Evolutionary conservation across 1,140 invertebrate genomes (phyloP), one percentile per base, ranked within the genome.

Genomic region (Diorhabda carinulata): DNA sequence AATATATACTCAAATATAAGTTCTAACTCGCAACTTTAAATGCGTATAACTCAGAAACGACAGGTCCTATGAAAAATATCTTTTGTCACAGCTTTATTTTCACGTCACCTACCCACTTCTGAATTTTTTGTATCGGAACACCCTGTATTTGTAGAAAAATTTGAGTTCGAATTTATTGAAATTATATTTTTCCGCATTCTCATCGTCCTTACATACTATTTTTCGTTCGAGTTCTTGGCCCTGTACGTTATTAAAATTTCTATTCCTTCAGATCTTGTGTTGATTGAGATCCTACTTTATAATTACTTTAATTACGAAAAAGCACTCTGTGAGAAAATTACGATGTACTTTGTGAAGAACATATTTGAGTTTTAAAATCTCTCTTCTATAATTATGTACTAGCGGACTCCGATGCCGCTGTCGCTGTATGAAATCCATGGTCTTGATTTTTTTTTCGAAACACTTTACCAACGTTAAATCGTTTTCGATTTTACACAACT

Each of bases 251-350:
- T 52, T 52, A 52, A 52, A 52, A 52, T 52, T n/a, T 6, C 47
- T 41, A 43, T 61, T 61, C 59, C 25, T 70, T 70, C 58, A 68
- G 68, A 72, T 66, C 57, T 70, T 73, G 68, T 70, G 74, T 75
- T 71, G 70, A 72, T 74, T 70, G 72, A 73, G 72, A 67, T 72
- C 64, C 73, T 64, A 71, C 70, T 73, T 73, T 70, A 70, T 74
- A 76, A 76, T 76, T 76, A 76, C 74, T 76, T 76, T 74, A 76
- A 76, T 76, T 76, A 76, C 73, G 73, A 74, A 74, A 76, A 72
- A 74, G 73, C 74, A 76, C 74, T 76, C 68, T 43, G 67, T 70
- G 25, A 68, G 66, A 67, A 74, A 75, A 74, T 75, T 74, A 62
- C 69, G 52, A 71, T 68, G 72, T 73, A 73, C 70, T 72, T 74